Base-by-base conservation (phyloP, 2,888 invertebrate species). In the Pristionchus maxplancki region DNA sequence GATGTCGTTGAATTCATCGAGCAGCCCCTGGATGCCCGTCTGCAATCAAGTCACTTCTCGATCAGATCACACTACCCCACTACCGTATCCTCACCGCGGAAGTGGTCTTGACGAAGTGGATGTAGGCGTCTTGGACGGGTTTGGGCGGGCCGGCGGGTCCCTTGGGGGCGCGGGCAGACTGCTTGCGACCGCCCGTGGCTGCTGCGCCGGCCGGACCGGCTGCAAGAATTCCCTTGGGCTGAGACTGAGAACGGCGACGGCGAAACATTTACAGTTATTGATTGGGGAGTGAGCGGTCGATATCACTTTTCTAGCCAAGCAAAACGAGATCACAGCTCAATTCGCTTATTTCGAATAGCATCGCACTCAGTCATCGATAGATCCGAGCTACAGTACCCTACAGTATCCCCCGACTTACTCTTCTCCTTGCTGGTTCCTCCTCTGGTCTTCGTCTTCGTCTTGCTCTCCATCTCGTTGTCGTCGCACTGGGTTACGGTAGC, bases 1-100 rank as follows among this genome's bases (percentile, higher is more conserved):
- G 20, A 91, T 83, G 24, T 64, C 62, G 28, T 88, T 48, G 58
- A 91, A 91, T 81, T 90, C 91, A 0, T 86, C 86, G 31, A 81
- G 58, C 20, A 91, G 84, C 3, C 90, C 89, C 37, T 90, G 90
- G 17, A 91, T 90, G 2, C 90, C 90, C 40, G 67, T 89, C 89
- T 31, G 64, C 11, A 78, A 78, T n/a, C 3, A 24, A 28, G 44
- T 48, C 28, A 78, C 5, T 78, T 48, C 1, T n/a, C 78, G 44
- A 78, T 48, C 78, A 9, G 37, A 15, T 37, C 5, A 44, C 78
- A n/a, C 3, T 44, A 31, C 24, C 67, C 44, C 24, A 48, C 44
- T 40, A 58, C 58, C 37, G 31, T 44, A 34, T 62, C 62, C 88
- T 64, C 31, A 83, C 83, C 53, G 85, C 67, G 58, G 85, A 88